Evolutionary conservation across 2,113 vertebrate genomes (phyloP).

Genomic region (Pseudolaguvia tuberculata): DNA sequence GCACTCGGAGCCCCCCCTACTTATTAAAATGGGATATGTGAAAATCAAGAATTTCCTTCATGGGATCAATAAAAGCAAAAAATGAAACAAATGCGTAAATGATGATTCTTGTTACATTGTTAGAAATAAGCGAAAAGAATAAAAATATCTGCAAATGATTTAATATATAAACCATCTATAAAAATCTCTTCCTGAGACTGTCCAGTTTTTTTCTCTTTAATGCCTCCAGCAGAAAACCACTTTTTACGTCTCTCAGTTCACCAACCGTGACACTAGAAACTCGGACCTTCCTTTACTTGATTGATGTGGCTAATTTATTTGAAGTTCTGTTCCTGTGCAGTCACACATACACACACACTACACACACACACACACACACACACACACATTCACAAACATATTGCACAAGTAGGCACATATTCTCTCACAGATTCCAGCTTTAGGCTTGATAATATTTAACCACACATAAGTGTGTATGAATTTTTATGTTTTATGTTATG

Average conservation of each 20-base stretch:
- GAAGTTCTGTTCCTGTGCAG: slow-evolving; percentile 28
- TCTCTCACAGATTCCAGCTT: slow-evolving; percentile 6
- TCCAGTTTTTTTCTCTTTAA: neutral
- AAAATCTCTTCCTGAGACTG: neutral
- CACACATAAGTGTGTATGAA: neutral
- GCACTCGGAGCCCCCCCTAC: too few relatives aligned
- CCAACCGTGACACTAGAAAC: slow-evolving; percentile 9
- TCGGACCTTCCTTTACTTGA: slow-evolving; percentile 31
- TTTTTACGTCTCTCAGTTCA: slow-evolving; percentile 21
- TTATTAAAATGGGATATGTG: too few relatives aligned
- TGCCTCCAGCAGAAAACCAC: neutral
- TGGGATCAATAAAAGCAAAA: too few relatives aligned
- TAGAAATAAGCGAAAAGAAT: neutral
- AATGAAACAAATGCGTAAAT: neutral
- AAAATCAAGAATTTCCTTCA: too few relatives aligned
- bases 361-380: neutral
- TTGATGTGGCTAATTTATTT: slow-evolving; percentile 39
- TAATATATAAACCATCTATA: neutral
- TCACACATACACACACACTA: neutral
- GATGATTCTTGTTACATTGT: neutral
- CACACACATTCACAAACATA: neutral
- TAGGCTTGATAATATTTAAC: slow-evolving; percentile 31
- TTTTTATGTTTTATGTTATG: neutral
- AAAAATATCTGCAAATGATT: neutral
- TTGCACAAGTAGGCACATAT: slow-evolving; percentile 18